Evolutionary conservation across 2,797 vertebrate genomes (phyloP).

Genomic region (Brachyrhaphis roseni): DNA sequence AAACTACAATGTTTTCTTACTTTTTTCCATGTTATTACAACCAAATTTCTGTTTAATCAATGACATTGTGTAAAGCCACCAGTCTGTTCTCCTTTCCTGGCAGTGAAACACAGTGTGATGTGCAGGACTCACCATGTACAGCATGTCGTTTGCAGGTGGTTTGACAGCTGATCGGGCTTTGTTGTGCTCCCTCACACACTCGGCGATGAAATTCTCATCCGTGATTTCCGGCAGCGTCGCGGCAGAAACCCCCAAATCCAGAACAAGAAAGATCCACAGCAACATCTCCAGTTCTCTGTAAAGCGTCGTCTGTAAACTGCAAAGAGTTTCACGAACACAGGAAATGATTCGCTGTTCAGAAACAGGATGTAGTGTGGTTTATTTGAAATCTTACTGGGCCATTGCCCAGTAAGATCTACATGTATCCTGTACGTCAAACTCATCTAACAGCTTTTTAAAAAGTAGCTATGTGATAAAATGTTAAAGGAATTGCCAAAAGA

Average conservation of each 20-base stretch:
- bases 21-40: background rate
- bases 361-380: conserved; percentile 30
- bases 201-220: conserved; percentile 46
- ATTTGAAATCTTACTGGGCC: background rate
- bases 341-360: background rate
- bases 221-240: conserved; percentile 53
- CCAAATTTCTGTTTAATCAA: background rate
- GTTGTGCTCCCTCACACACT: conserved; percentile 70
- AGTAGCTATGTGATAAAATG: background rate
- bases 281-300: background rate
- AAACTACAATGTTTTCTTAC: background rate
- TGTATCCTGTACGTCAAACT: background rate
- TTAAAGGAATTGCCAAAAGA: no score
- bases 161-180: conserved; percentile 23
- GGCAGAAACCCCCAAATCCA: background rate
- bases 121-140: conserved; percentile 66
- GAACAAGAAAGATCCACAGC: conserved; percentile 22
- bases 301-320: background rate
- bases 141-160: conserved; percentile 69
- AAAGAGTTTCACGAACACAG: background rate
- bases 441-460: background rate
- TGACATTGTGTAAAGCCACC: background rate
- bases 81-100: background rate
- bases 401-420: no score
- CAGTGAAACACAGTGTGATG: background rate